Evolutionary conservation across 2,888 invertebrate genomes (phyloP).

Genomic region (Alentia gelatinosa): DNA sequence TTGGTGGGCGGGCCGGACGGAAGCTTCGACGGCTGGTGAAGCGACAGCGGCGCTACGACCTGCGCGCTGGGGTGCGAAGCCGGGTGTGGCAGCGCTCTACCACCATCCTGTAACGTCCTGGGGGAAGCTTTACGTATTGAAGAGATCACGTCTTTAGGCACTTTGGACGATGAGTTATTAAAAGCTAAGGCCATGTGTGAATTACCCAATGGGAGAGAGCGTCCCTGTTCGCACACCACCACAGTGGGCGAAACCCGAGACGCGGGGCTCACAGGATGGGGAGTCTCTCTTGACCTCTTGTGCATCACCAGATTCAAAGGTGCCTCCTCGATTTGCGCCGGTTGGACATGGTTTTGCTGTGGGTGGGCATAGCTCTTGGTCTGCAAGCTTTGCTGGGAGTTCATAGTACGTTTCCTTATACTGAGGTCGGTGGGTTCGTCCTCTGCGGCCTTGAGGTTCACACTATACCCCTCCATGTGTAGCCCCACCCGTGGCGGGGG

Average conservation of each 20-base stretch:
- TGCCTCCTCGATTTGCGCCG: background rate
- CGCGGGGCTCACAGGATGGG: too few species aligned
- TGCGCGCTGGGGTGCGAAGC: background rate
- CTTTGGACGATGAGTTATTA: constrained; percentile 18
- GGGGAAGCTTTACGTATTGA: background rate
- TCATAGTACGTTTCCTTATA: constrained; percentile 67
- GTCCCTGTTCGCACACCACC: background rate
- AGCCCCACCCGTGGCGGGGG: background rate
- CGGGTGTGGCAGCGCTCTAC: background rate
- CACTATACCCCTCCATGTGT: background rate
- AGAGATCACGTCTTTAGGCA: constrained; percentile 22
- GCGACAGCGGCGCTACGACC: background rate
- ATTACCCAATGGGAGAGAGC: background rate
- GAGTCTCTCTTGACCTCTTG: constrained; percentile 15
- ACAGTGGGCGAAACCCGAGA: too few species aligned
- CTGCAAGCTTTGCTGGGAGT: background rate
- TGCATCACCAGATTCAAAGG: constrained; percentile 46
- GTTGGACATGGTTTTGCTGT: background rate
- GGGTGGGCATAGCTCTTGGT: background rate
- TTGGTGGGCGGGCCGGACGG: background rate
- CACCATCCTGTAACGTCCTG: background rate
- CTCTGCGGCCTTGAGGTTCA: background rate
- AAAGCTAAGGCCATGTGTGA: background rate
- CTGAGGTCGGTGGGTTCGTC: constrained; percentile 71
- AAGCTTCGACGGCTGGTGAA: background rate